These are phyloP conservation scores for Glaucopsyche alexis DNA, from an alignment of 2,888 invertebrate species.

Conservation along the genomic window DNA sequence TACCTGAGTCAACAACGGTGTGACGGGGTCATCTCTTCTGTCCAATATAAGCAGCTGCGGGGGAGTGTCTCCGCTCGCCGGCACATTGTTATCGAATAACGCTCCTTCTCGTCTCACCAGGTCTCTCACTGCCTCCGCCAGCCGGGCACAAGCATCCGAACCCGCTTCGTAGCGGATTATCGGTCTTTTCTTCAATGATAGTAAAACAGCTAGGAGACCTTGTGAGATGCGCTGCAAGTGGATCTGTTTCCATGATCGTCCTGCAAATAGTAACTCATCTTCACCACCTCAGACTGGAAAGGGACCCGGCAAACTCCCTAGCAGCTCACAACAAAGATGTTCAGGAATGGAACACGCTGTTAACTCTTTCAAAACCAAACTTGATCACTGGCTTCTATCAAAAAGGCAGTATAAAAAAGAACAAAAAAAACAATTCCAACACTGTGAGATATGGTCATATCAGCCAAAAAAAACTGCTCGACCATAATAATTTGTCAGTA, in stretches of 20 bases:
- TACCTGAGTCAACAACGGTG: constrained; percentile 94
- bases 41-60: constrained; percentile 95
- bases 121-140: constrained; percentile 93
- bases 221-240: constrained; percentile 90
- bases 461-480: no score
- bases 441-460: no score
- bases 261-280: constrained; percentile 50
- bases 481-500: no score
- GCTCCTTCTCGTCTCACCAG: constrained; percentile 92
- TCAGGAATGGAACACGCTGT: no score
- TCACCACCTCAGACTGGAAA: no score
- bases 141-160: constrained; percentile 89
- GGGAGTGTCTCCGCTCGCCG: constrained; percentile 88
- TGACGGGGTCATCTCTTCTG: constrained; percentile 95
- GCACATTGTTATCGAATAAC: constrained; percentile 90
- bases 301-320: no score
- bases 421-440: no score
- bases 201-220: constrained; percentile 90
- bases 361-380: no score
- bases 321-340: no score
- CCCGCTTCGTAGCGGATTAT: constrained; percentile 93
- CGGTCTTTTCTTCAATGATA: constrained; percentile 95
- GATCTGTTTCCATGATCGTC: constrained; percentile 87
- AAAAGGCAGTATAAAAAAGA: no score
- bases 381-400: no score